These are phyloP conservation scores for Mormyrus hasselquistii DNA, from an alignment of 2,797 vertebrate genomes.

Conservation along the genomic window DNA sequence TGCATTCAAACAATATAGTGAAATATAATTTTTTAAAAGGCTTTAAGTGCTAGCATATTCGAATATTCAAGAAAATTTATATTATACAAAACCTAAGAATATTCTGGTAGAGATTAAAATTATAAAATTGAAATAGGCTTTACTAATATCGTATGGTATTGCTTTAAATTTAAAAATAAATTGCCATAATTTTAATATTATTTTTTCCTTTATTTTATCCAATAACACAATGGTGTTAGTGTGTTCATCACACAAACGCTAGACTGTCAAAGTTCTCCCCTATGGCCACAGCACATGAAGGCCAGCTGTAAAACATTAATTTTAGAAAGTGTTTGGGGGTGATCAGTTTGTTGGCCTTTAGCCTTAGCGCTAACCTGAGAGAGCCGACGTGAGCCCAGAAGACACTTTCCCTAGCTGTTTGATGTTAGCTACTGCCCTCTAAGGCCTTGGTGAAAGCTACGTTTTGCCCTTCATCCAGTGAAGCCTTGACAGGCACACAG, in stretches of 20 bases:
- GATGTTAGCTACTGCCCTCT: background rate
- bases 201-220: background rate
- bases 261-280: background rate
- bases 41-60: background rate
- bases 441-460: background rate
- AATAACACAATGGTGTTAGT: background rate
- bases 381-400: background rate
- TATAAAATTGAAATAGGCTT: background rate
- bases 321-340: background rate
- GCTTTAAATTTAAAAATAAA: background rate
- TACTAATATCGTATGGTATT: background rate
- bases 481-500: background rate
- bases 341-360: background rate
- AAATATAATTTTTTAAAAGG: background rate
- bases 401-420: background rate
- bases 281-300: background rate
- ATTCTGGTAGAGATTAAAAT: background rate
- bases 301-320: background rate
- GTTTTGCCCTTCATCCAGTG: background rate
- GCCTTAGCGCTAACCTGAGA: background rate
- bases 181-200: background rate
- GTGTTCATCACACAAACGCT: background rate
- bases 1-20: background rate
- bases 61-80: background rate
- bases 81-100: background rate